Conservation (phyloP, 1,140 invertebrate species). For the Drosophila sp. region DNA sequence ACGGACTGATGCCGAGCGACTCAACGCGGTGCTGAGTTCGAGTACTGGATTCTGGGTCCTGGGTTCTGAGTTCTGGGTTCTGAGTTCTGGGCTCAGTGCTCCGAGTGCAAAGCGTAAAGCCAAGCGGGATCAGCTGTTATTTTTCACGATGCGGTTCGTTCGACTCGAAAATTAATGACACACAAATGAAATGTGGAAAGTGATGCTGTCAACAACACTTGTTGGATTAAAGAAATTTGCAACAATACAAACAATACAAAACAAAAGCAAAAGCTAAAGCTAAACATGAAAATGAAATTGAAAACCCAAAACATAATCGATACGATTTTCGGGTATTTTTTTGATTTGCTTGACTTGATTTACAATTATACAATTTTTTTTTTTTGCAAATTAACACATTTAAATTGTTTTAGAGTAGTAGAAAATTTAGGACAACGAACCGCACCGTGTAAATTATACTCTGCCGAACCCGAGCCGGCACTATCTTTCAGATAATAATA, state of each 20-base stretch:
- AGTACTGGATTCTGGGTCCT: neutral
- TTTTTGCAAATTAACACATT: no score
- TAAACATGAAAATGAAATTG: neutral
- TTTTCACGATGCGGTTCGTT: constrained; percentile 74
- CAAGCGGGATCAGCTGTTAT: constrained; percentile 74
- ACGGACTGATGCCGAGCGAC: constrained; percentile 42
- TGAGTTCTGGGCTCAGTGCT: neutral
- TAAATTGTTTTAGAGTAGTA: no score
- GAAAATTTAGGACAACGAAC: no score
- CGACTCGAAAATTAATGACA: constrained; percentile 78
- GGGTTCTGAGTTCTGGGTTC: neutral
- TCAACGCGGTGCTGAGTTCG: neutral
- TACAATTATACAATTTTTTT: no score
- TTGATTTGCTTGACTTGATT: no score
- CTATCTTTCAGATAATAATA: no score
- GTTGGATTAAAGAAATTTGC: constrained; percentile 55
- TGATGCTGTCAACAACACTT: constrained; percentile 82
- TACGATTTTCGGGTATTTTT: no score
- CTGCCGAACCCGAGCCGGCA: no score
- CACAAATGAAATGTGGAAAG: constrained; percentile 75
- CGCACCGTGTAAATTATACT: no score
- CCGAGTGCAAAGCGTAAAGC: constrained; percentile 42
- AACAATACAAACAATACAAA: constrained; percentile 16
- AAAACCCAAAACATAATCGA: neutral
- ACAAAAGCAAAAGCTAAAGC: neutral